phyloP scores from a whole-genome alignment of 2,888 invertebrate species.

The Arctia plantaginis region DNA sequence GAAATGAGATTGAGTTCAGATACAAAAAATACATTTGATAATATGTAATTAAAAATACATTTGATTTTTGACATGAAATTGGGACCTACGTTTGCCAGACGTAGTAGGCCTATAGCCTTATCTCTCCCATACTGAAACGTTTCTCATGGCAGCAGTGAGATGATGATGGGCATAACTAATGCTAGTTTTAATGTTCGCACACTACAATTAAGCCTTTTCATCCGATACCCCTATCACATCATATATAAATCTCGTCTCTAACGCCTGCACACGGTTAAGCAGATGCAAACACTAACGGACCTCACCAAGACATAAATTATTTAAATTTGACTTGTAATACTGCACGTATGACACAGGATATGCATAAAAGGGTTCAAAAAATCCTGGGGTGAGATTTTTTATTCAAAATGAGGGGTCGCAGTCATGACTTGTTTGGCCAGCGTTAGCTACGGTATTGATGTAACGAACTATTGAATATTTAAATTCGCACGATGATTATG shows the following conservation, averaged over 20 bases:
- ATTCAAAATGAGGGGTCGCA: conserved; percentile 69
- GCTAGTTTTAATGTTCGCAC: conserved; percentile 4
- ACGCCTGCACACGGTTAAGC: conserved; percentile 57
- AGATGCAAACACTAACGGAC: conserved; percentile 79
- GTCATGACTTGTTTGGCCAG: conserved; percentile 67
- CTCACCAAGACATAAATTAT: conserved; percentile 80
- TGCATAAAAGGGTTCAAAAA: conserved; percentile 85
- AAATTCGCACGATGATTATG: conserved; percentile 77
- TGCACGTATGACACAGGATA: conserved; percentile 82
- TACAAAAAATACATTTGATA: too few relatives aligned
- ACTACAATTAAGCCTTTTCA: conserved; percentile 31
- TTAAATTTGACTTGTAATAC: conserved; percentile 85
- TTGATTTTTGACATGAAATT: neutral
- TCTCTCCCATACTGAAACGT: neutral
- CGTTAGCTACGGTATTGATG: conserved; percentile 72
- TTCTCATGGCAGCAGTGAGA: neutral
- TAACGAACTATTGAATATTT: conserved; percentile 77
- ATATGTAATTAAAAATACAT: too few relatives aligned
- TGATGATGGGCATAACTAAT: neutral
- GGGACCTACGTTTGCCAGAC: neutral
- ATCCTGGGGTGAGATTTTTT: conserved; percentile 77
- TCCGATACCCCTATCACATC: conserved; percentile 36
- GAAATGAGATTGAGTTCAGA: too few relatives aligned
- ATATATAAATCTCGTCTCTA: conserved; percentile 53
- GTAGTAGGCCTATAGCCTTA: too few relatives aligned